phyloP scores from a whole-genome alignment of 2,797 vertebrate species.

The Danio choprae region DNA sequence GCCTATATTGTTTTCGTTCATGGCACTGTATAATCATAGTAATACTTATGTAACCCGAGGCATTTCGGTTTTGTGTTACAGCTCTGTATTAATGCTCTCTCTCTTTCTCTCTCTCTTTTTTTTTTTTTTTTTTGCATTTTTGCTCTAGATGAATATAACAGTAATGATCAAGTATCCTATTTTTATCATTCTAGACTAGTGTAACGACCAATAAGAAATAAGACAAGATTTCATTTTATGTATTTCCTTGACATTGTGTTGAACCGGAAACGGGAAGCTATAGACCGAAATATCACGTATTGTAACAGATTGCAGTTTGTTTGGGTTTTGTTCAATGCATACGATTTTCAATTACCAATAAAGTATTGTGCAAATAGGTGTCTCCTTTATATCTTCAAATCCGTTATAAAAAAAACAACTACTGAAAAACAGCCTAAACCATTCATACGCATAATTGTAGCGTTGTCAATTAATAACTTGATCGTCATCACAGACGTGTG shows the following conservation, averaged over 20 bases:
- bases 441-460: too few relatives aligned
- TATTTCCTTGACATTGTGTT: constrained; percentile 60
- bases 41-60: constrained; percentile 54
- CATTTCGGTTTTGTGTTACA: constrained; percentile 56
- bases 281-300: constrained; percentile 25
- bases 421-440: too few relatives aligned
- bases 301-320: constrained; percentile 42
- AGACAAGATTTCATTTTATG: constrained; percentile 59
- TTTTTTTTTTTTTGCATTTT: constrained; percentile 56
- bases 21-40: constrained; percentile 58
- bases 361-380: constrained; percentile 52
- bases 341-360: constrained; percentile 57
- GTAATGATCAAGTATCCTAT: constrained; percentile 54
- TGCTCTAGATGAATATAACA: constrained; percentile 54
- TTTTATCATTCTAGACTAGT: constrained; percentile 59
- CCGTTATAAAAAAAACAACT: too few relatives aligned
- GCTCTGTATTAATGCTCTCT: constrained; percentile 51
- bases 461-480: too few relatives aligned
- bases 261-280: constrained; percentile 24
- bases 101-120: too few relatives aligned
- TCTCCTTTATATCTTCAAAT: constrained; percentile 6
- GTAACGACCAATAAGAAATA: constrained; percentile 60
- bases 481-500: too few relatives aligned
- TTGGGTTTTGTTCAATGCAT: constrained; percentile 45
- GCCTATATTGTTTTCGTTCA: constrained; percentile 58